Percentiles rank a stretch among this genome's conserved stretches.
Conservation (phyloP, 2,797 vertebrate genomes). For the Leptoclinus maculatus region DNA sequence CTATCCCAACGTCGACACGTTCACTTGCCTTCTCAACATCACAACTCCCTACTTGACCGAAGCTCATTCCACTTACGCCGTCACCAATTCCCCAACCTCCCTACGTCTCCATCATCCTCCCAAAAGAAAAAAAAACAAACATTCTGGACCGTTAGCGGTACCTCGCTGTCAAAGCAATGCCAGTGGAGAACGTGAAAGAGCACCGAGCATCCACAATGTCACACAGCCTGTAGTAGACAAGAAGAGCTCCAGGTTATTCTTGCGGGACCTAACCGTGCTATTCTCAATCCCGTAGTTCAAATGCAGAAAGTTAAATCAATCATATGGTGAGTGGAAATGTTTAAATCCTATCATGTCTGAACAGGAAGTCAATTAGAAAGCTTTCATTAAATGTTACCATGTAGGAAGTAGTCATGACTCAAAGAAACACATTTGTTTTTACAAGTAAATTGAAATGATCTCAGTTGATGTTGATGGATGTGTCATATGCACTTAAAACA, state of each 20-base stretch:
- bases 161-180: slow-evolving; percentile 23
- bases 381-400: slow-evolving; percentile 62
- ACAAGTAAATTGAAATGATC: slow-evolving; percentile 55
- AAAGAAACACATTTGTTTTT: slow-evolving; percentile 31
- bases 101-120: slow-evolving; percentile 41
- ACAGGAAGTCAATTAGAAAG: slow-evolving; percentile 59
- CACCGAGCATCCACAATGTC: neutral
- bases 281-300: slow-evolving; percentile 34
- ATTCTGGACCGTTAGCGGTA: slow-evolving; percentile 38
- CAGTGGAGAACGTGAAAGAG: neutral
- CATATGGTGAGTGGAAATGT: slow-evolving; percentile 40
- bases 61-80: slow-evolving; percentile 61
- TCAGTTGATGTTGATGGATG: slow-evolving; percentile 49
- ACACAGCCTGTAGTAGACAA: slow-evolving; percentile 44
- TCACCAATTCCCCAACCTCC: slow-evolving; percentile 37
- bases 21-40: slow-evolving; percentile 51
- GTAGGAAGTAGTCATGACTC: slow-evolving; percentile 65
- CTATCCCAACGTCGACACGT: slow-evolving; percentile 50
- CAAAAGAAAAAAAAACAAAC: slow-evolving; percentile 30
- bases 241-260: slow-evolving; percentile 31
- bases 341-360: slow-evolving; percentile 50
- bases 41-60: slow-evolving; percentile 59
- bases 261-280: slow-evolving; percentile 31
- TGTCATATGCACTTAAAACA: slow-evolving; percentile 47
- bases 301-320: slow-evolving; percentile 26